Conservation (phyloP, 2,113 vertebrate genomes). For the Datnioides undecimradiatus region DNA sequence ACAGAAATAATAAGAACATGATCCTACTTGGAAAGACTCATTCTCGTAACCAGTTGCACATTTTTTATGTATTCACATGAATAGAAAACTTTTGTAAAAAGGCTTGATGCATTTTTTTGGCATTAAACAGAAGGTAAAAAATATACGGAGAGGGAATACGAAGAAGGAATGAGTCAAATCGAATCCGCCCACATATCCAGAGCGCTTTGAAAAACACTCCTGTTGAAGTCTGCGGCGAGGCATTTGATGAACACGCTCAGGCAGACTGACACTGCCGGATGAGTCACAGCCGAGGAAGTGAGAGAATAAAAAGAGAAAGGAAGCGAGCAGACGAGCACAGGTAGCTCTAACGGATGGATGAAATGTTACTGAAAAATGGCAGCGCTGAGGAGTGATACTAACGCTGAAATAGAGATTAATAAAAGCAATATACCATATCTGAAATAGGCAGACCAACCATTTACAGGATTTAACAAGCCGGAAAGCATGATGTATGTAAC, state of each 20-base stretch:
- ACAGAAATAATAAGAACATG: background rate
- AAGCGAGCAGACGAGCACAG: constrained; percentile 35
- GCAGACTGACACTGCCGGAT: constrained; percentile 60
- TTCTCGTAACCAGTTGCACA: background rate
- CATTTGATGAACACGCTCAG: constrained; percentile 66
- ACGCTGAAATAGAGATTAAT: constrained; percentile 21
- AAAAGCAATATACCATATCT: background rate
- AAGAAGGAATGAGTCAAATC: constrained; percentile 45
- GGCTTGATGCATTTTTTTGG: constrained; percentile 29
- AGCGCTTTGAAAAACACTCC: constrained; percentile 69
- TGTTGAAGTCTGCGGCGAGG: constrained; percentile 55
- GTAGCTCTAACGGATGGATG: constrained; percentile 31
- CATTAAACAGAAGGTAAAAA: constrained; percentile 14
- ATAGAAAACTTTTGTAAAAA: constrained; percentile 18
- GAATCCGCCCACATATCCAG: constrained; percentile 58
- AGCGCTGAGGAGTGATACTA: constrained; percentile 6
- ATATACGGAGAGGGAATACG: constrained; percentile 11
- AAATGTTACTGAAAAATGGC: constrained; percentile 21
- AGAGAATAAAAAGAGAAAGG: constrained; percentile 34
- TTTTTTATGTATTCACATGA: background rate
- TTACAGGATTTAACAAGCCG: background rate
- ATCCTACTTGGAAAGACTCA: background rate
- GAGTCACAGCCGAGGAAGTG: constrained; percentile 62
- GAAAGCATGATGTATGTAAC: background rate
- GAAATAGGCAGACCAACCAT: background rate